phyloP scores from a whole-genome alignment of 1,140 invertebrate species.

The Aleiodes sp. region DNA sequence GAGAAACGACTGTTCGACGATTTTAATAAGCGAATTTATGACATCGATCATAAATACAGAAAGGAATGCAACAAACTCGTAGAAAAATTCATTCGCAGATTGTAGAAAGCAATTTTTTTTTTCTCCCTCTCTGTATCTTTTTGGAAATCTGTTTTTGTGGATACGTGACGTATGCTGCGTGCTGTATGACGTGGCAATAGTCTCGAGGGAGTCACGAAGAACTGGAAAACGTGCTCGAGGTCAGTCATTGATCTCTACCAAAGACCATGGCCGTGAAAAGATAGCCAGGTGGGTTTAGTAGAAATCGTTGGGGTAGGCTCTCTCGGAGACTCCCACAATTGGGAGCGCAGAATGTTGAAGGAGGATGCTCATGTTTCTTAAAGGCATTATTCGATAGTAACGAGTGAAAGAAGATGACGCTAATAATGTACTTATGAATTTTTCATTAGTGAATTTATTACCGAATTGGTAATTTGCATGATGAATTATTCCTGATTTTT shows the following conservation, averaged over 20 bases:
- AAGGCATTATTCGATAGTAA: not conserved
- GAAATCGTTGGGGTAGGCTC: slow-evolving; percentile 53
- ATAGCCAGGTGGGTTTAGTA: not conserved
- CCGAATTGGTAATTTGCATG: no score
- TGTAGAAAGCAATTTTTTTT: not conserved
- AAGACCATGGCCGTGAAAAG: not conserved
- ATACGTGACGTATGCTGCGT: not conserved
- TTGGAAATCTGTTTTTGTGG: not conserved
- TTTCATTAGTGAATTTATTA: no score
- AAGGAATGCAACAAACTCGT: slow-evolving; percentile 27
- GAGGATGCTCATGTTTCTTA: not conserved
- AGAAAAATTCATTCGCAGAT: slow-evolving; percentile 32
- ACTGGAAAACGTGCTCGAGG: not conserved
- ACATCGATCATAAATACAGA: slow-evolving; percentile 41
- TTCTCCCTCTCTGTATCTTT: not conserved
- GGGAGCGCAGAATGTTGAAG: slow-evolving; percentile 35
- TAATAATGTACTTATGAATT: no score
- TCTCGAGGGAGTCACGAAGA: not conserved
- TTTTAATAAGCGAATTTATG: slow-evolving; percentile 41
- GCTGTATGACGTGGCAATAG: not conserved
- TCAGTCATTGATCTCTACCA: slow-evolving; percentile 32
- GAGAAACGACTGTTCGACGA: slow-evolving; percentile 39
- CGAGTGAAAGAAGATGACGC: no score
- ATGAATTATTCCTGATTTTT: no score
- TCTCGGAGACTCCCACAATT: slow-evolving; percentile 45